A percentile compares a stretch with the other conserved stretches of the same genome.
Evolutionary conservation across 2,888 invertebrate species (phyloP).

Genomic region (Synanthedon formicaeformis): DNA sequence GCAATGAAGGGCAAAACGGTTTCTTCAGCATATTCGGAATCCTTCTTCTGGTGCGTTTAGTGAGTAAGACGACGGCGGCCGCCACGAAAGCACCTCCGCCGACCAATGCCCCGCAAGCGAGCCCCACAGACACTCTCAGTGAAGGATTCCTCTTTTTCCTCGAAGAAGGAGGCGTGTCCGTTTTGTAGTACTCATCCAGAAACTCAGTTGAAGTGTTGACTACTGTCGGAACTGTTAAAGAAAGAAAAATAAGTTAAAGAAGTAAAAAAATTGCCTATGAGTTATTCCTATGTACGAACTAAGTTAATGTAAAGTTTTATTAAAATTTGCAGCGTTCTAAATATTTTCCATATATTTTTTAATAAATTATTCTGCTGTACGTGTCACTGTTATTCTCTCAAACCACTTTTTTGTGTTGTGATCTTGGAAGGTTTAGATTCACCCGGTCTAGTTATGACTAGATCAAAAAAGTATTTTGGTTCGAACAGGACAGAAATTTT

Average conservation of each 20-base stretch:
- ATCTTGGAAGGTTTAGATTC: no score
- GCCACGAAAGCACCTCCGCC: slow-evolving; percentile 72
- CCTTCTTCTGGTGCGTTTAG: slow-evolving; percentile 50
- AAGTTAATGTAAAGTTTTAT: no score
- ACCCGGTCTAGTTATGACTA: no score
- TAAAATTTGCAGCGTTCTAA: no score
- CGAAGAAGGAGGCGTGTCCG: slow-evolving; percentile 50
- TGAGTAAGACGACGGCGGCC: slow-evolving; percentile 74
- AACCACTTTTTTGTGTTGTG: no score
- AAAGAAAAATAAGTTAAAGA: background rate
- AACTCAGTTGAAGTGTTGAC: slow-evolving; percentile 73
- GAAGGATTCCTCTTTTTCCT: slow-evolving; percentile 61
- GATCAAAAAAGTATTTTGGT: no score
- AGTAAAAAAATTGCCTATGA: background rate
- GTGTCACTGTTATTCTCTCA: no score
- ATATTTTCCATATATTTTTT: no score
- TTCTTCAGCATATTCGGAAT: slow-evolving; percentile 59
- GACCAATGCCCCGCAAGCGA: slow-evolving; percentile 53
- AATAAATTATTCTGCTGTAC: no score
- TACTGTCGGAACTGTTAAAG: slow-evolving; percentile 57
- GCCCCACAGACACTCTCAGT: slow-evolving; percentile 55
- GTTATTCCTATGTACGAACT: no score
- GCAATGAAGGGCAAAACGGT: slow-evolving; percentile 54
- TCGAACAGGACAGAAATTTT: no score
- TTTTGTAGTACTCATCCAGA: slow-evolving; percentile 73